Evolutionary conservation across 2,797 vertebrate species (phyloP).

Genomic region (Microchirus variegatus): DNA sequence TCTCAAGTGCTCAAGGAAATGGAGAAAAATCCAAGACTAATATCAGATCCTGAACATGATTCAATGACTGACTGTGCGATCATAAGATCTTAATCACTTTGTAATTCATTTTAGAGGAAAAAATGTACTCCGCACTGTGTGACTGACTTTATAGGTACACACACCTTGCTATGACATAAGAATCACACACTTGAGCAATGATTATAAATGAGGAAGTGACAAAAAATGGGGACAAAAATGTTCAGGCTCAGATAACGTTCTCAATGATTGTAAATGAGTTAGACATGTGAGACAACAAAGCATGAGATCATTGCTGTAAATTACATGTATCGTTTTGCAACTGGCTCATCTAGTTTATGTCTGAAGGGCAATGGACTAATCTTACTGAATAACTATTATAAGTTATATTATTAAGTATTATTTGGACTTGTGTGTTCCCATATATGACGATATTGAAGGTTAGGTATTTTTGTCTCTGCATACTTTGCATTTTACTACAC

Average conservation of each 20-base stretch:
- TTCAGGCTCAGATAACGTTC: background rate
- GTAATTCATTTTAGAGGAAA: constrained; percentile 41
- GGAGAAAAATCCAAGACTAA: constrained; percentile 34
- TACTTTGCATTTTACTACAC: constrained; percentile 15
- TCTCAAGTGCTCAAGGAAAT: constrained; percentile 25
- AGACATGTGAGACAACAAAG: background rate
- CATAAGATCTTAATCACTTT: constrained; percentile 48
- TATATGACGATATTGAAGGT: constrained; percentile 14
- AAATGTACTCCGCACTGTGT: constrained; percentile 29
- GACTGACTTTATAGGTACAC: constrained; percentile 16
- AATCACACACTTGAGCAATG: background rate
- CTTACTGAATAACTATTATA: constrained; percentile 22
- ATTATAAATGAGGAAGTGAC: constrained; percentile 6
- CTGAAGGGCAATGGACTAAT: constrained; percentile 34
- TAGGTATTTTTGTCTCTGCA: constrained; percentile 20
- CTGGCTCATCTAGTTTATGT: constrained; percentile 29
- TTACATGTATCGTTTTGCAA: constrained; percentile 27
- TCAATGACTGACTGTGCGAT: constrained; percentile 48
- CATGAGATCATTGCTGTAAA: constrained; percentile 10
- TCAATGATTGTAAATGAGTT: constrained; percentile 13
- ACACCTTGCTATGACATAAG: background rate
- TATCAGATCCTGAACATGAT: constrained; percentile 46
- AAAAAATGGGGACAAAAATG: background rate
- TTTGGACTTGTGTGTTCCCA: background rate
- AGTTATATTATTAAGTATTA: background rate